Conservation (phyloP, 2,113 vertebrate genomes). For the Scalopus aquaticus region DNA sequence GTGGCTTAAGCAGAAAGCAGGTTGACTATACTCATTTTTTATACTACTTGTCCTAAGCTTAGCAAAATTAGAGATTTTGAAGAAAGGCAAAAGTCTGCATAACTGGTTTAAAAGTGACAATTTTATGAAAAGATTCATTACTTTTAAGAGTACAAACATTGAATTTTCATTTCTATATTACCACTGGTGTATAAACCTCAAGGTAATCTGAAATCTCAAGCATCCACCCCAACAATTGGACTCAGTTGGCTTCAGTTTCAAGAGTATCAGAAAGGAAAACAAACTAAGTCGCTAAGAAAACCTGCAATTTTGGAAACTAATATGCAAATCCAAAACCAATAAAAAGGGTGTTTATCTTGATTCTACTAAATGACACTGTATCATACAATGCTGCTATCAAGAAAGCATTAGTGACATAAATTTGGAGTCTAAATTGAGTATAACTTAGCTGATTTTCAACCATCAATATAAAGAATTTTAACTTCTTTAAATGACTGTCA, state of each 20-base stretch:
- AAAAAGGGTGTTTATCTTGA: neutral
- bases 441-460: neutral
- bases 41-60: neutral
- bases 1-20: slow-evolving; percentile 7
- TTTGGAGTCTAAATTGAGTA: neutral
- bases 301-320: neutral
- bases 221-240: neutral
- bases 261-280: neutral
- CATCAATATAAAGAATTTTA: slow-evolving; percentile 18
- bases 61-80: neutral
- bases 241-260: neutral
- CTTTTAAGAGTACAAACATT: neutral
- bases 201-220: neutral
- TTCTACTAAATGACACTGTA: neutral
- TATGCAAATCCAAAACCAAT: neutral
- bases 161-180: neutral
- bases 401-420: neutral
- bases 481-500: slow-evolving; percentile 11
- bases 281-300: neutral
- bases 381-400: neutral
- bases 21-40: neutral
- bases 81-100: neutral
- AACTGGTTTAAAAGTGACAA: neutral
- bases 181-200: neutral
- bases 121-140: neutral